Evolutionary conservation across 2,797 vertebrate genomes (phyloP).

Genomic region (Eidolon dupreanum): DNA sequence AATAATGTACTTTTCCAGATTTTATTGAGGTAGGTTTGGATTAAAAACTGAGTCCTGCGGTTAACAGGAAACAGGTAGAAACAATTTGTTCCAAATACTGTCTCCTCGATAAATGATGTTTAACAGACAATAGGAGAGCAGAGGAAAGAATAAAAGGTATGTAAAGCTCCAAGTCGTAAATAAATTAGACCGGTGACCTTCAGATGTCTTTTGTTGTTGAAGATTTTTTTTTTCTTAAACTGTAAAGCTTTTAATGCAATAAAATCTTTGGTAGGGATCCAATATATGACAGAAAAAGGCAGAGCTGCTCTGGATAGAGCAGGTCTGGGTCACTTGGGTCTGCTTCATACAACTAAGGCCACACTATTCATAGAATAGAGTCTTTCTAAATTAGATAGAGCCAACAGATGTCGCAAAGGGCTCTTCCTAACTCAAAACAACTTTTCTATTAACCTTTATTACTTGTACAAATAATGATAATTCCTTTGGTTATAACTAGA

Average conservation of each 20-base stretch:
- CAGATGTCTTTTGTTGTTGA: background rate
- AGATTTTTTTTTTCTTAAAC: background rate
- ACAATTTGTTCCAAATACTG: background rate
- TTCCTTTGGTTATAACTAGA: background rate
- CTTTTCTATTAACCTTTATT: slow-evolving; percentile 25
- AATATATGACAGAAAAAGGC: background rate
- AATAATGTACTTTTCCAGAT: background rate
- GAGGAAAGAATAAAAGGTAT: background rate
- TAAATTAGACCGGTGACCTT: slow-evolving; percentile 52
- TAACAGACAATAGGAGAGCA: background rate
- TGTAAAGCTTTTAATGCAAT: background rate
- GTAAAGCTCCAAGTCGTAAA: slow-evolving; percentile 16
- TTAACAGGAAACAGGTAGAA: background rate
- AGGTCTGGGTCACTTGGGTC: background rate
- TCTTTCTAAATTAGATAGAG: background rate
- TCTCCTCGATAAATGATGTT: background rate
- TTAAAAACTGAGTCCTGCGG: background rate
- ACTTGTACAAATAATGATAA: background rate
- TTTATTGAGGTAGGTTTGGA: background rate
- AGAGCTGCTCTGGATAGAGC: background rate
- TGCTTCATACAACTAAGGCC: background rate
- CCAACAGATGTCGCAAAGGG: background rate
- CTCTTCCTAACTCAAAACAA: background rate
- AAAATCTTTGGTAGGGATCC: background rate
- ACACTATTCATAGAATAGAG: background rate